These are phyloP conservation scores for Cercopithecus mona DNA, from an alignment of 2,113 vertebrate genomes.

Conservation along the genomic window DNA sequence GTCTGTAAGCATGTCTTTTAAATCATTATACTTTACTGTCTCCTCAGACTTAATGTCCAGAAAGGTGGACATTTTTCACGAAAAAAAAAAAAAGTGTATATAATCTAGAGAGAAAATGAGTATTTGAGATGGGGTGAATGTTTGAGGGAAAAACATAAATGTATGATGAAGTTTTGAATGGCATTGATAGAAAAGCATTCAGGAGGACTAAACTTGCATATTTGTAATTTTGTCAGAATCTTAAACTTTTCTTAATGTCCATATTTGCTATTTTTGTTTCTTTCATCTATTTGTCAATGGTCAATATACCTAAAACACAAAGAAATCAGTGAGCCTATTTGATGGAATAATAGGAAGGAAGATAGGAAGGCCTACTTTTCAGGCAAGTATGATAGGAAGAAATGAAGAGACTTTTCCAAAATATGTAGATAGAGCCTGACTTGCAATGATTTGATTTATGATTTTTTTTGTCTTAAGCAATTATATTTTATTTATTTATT, in stretches of 20 bases:
- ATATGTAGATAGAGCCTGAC: background rate
- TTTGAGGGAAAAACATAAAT: background rate
- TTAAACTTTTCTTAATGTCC: background rate
- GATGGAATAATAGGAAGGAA: background rate
- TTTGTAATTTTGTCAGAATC: background rate
- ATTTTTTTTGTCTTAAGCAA: background rate
- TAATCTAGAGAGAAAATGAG: background rate
- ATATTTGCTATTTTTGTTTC: slow-evolving; percentile 22
- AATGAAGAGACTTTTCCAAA: background rate
- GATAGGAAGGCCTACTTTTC: background rate
- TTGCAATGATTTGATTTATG: background rate
- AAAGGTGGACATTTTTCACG: too few relatives aligned
- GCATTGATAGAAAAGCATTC: background rate
- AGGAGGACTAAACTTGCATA: background rate
- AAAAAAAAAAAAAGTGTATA: background rate
- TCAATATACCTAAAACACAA: background rate
- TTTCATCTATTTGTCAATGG: background rate
- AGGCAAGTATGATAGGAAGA: background rate
- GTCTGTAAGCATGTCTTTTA: background rate
- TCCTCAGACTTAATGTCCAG: background rate
- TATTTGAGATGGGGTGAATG: background rate
- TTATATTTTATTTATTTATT: too few relatives aligned
- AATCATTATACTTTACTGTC: background rate
- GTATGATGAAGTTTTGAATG: background rate
- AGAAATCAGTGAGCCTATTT: background rate